A percentile compares a stretch with the other conserved stretches of the same genome.
Conservation (phyloP, 2,888 invertebrate genomes). For the Eurytoma californica region DNA sequence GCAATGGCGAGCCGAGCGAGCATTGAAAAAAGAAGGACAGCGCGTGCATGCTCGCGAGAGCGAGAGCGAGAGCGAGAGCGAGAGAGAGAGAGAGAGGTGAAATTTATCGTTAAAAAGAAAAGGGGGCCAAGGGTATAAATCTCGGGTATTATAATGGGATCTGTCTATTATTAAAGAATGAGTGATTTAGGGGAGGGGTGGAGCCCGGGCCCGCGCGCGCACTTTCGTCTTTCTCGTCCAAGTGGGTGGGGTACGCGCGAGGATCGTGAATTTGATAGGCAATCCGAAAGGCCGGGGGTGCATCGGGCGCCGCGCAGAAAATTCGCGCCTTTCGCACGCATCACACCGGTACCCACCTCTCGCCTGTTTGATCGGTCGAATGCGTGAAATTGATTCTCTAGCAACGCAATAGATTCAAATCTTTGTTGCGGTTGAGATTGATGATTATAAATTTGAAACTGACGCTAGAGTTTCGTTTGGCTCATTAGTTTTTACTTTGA, state of each 20-base stretch:
- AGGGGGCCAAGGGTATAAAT: slow-evolving; percentile 74
- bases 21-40: slow-evolving; percentile 51
- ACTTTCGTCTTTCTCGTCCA: slow-evolving; percentile 53
- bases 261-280: slow-evolving; percentile 73
- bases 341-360: slow-evolving; percentile 2
- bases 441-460: no score
- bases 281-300: slow-evolving; percentile 57
- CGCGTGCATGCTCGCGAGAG: slow-evolving; percentile 43
- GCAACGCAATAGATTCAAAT: no score
- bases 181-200: slow-evolving; percentile 75
- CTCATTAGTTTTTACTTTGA: neutral
- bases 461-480: no score
- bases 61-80: slow-evolving; percentile 40
- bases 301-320: slow-evolving; percentile 36
- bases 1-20: slow-evolving; percentile 63
- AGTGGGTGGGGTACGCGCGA: slow-evolving; percentile 66
- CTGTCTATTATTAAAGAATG: slow-evolving; percentile 76
- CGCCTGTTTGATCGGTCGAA: no score
- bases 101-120: slow-evolving; percentile 75
- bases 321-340: neutral
- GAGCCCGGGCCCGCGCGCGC: slow-evolving; percentile 66
- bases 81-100: slow-evolving; percentile 64
- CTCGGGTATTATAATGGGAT: slow-evolving; percentile 75
- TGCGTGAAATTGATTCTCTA: no score
- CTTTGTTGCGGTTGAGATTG: no score